Conservation (phyloP, 2,888 invertebrate genomes). For the Synergus umbraculus region DNA sequence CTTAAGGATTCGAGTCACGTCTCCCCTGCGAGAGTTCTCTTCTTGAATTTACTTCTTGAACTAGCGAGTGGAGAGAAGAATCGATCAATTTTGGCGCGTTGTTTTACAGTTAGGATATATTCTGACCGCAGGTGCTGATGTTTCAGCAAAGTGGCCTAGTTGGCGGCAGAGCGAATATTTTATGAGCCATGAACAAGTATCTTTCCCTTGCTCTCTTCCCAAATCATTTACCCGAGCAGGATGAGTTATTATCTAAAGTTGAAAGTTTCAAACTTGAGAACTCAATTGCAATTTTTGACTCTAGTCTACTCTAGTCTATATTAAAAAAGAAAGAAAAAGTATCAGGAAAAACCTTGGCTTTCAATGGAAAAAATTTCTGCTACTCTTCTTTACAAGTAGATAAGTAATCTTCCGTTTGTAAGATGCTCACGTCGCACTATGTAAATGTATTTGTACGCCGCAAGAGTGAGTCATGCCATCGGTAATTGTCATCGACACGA, state of each 20-base stretch:
- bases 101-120: slow-evolving; percentile 44
- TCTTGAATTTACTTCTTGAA: slow-evolving; percentile 19
- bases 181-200: slow-evolving; percentile 64
- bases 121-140: slow-evolving; percentile 67
- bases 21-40: slow-evolving; percentile 21
- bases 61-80: slow-evolving; percentile 8
- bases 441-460: slow-evolving; percentile 14
- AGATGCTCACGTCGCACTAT: slow-evolving; percentile 36
- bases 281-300: neutral
- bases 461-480: slow-evolving; percentile 38
- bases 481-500: slow-evolving; percentile 37
- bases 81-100: slow-evolving; percentile 49
- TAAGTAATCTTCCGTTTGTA: slow-evolving; percentile 12
- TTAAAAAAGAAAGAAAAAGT: too few species aligned
- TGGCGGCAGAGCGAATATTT: slow-evolving; percentile 68
- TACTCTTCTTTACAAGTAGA: neutral
- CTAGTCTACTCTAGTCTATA: neutral
- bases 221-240: neutral
- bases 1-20: slow-evolving; percentile 27
- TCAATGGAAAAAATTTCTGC: neutral
- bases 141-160: slow-evolving; percentile 61
- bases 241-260: neutral
- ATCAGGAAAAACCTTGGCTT: too few species aligned
- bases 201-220: slow-evolving; percentile 35
- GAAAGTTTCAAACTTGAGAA: neutral